Base-by-base conservation (phyloP, 2,888 invertebrate species). In the Pseudococcus longispinus region DNA sequence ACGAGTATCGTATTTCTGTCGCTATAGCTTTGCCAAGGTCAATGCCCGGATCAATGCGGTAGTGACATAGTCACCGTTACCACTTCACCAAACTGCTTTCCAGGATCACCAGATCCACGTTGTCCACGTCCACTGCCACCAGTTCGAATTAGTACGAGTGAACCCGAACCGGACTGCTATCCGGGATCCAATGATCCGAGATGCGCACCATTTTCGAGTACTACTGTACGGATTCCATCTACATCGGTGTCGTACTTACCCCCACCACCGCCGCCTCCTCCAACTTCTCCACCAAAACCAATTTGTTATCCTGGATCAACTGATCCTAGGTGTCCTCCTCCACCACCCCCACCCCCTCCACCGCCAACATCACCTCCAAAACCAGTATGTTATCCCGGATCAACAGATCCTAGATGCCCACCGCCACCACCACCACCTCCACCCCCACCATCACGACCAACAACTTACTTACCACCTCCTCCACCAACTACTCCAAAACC, bases 151-250 rank as follows among this genome's bases (percentile, higher is more conserved):
- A 89, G 89, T 13, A 89, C 86, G 82, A 82, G 32, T 88, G 89
- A 83, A 51, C 55, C 46, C 2, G 80, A 85, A 18, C 90, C 90
- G 0, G 87, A 88, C 0, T 91, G 91, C 82, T 91, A 89, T 84
- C 91, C 91, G 3, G 91, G 91, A 15, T 90, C 90, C 11, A 87
- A 82, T 2, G 91, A 91, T 88, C 90, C 90, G 1, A 89, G 90
- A 37, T 91, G 91, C 86, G 90, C 90, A 15, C 46, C 42, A 18
- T 82, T 44, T 13, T 32, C 42, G 89, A 70, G 89, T 90, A 88
- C 89, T 26, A 88, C 88, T 46, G 46, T 84, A 5, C 29, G 86
- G 8, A 89, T 88, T 44, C 89, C 88, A 88, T 83, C 88, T 90
- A 90, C 84, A 89, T 90, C 89, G 90, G 90, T 88, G 89, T 90